Evolutionary conservation across 1,140 invertebrate genomes (phyloP), one percentile per base, ranked within the genome.

Genomic region (Hylaeus anthracinus): DNA sequence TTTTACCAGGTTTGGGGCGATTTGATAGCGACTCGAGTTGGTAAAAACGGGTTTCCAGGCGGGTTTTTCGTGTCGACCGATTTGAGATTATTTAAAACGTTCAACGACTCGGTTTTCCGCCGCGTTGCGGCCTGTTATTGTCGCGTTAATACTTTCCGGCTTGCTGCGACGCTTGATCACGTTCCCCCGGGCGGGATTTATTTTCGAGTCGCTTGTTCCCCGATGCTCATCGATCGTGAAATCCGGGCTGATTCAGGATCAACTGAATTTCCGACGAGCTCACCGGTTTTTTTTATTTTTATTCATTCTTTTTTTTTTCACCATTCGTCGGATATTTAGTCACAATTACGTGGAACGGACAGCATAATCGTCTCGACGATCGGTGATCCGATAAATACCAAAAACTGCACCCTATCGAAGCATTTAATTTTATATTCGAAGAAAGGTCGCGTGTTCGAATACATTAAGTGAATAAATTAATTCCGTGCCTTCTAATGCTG

Each of bases 11-110:
- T n/a, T 14, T 43, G 65, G 39, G 4, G n/a, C 5, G 26, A 67
- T 39, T 26, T 37, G 15, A 3, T 43, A 60, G 9, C 43, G 26
- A 81, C 63, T 81, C 69, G n/a, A 37, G 58, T 1, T 0, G 51
- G 45, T 53, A 71, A 82, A 83, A 83, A 76, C 8, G 63, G 69
- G 48, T 70, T 81, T 71, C 55, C 74, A 45, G 26, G 48, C 12
- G 45, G 39, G 66, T 56, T 71, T 26, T 64, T 41, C 66, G 65
- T 76, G 53, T 69, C 43, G 58, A 67, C 60, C 72, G 71, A 83
- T 83, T 74, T 65, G 65, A 82, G 79, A 83, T 83, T 82, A 82
- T 83, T 83, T 82, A 82, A 82, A 83, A 82, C 67, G 69, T 55
- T 69, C 39, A 43, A 51, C 72, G 66, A 60, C 39, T 39, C 77